Conservation (phyloP, 2,888 invertebrate genomes). For the Ditula angustiorana region DNA sequence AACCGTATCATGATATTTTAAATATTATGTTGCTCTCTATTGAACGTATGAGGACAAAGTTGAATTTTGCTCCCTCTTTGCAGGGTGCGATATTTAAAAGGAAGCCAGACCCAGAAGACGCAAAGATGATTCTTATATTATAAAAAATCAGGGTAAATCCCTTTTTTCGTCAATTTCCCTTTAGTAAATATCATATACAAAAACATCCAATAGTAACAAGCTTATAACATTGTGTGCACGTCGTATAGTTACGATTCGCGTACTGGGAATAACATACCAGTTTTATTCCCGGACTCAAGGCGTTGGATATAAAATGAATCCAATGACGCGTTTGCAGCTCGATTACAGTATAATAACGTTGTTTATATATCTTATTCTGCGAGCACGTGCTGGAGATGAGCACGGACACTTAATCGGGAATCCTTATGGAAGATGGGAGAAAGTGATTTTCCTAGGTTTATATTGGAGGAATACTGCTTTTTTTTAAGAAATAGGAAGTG, state of each 20-base stretch:
- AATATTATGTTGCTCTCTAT: too few relatives aligned
- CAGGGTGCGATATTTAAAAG: background rate
- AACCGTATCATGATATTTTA: too few relatives aligned
- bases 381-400: slow-evolving; percentile 25
- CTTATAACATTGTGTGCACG: slow-evolving; percentile 44
- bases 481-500: too few relatives aligned
- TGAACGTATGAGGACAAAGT: background rate
- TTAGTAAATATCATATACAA: background rate
- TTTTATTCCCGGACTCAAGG: slow-evolving; percentile 45
- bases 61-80: background rate
- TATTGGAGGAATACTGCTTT: background rate
- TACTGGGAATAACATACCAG: slow-evolving; percentile 44
- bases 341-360: slow-evolving; percentile 42
- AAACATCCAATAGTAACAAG: slow-evolving; percentile 14
- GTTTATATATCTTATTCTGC: slow-evolving; percentile 42
- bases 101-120: background rate
- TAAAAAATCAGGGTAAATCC: too few relatives aligned
- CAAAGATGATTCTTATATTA: too few relatives aligned
- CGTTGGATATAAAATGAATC: slow-evolving; percentile 44
- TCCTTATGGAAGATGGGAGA: slow-evolving; percentile 1
- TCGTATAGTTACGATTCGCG: slow-evolving; percentile 44
- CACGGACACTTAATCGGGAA: slow-evolving; percentile 23
- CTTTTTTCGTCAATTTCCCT: background rate
- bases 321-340: slow-evolving; percentile 40
- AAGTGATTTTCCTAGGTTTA: slow-evolving; percentile 1